A percentile compares a stretch with the other conserved stretches of the same genome.
Evolutionary conservation across 2,888 invertebrate genomes (phyloP).

Genomic region (Oscheius onirici): DNA sequence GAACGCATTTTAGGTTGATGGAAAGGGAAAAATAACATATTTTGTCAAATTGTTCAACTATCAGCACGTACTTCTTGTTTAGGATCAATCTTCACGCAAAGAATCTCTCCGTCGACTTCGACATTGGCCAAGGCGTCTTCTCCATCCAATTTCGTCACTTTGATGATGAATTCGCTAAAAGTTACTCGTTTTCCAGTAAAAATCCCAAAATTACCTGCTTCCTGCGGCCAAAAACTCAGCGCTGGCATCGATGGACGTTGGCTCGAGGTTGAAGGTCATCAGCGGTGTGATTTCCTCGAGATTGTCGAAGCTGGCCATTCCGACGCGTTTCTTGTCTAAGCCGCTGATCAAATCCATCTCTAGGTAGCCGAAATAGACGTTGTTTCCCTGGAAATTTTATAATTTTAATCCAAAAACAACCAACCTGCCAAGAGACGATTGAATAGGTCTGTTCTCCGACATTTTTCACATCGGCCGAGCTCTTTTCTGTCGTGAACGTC

Average conservation of each 20-base stretch:
- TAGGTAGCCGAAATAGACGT: constrained; percentile 28
- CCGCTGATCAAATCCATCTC: constrained; percentile 20
- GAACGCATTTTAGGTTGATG: too few species aligned
- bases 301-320: constrained; percentile 16
- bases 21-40: too few species aligned
- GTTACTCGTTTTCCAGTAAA: background rate
- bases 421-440: constrained; percentile 20
- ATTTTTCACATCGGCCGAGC: constrained; percentile 4
- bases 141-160: background rate
- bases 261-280: constrained; percentile 18
- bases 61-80: constrained; percentile 20
- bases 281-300: constrained; percentile 14
- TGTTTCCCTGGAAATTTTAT: constrained; percentile 9
- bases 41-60: background rate
- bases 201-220: background rate
- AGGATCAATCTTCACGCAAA: constrained; percentile 25
- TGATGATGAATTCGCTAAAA: constrained; percentile 31
- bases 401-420: background rate
- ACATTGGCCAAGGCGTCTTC: background rate
- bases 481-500: constrained; percentile 20
- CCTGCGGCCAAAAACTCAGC: constrained; percentile 11
- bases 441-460: constrained; percentile 25
- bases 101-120: constrained; percentile 24
- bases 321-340: constrained; percentile 22
- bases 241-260: constrained; percentile 23